These are phyloP conservation scores for Drosophila saltans DNA, from an alignment of 1,140 invertebrate species.

Conservation along the genomic window DNA sequence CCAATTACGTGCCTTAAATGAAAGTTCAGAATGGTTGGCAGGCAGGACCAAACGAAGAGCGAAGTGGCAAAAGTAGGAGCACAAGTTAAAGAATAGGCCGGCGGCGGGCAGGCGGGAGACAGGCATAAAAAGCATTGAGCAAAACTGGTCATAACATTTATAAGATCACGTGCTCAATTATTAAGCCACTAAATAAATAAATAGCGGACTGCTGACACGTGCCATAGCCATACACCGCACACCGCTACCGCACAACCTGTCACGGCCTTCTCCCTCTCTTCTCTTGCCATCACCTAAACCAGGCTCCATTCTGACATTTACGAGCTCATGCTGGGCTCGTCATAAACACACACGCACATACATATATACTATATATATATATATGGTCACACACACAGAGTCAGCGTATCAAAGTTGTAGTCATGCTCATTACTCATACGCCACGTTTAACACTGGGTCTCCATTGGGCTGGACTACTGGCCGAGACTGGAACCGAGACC, in stretches of 20 bases:
- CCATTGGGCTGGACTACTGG: background rate
- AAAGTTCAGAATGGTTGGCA: constrained; percentile 11
- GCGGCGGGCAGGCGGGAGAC: background rate
- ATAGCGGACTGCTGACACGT: constrained; percentile 70
- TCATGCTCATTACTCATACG: constrained; percentile 73
- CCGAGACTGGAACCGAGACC: background rate
- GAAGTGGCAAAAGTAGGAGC: background rate
- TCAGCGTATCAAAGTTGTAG: constrained; percentile 30
- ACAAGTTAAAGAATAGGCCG: background rate
- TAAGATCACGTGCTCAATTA: constrained; percentile 81
- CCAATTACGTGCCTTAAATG: constrained; percentile 75
- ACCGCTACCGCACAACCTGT: background rate
- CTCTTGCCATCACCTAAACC: constrained; percentile 1
- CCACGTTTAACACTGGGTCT: constrained; percentile 27
- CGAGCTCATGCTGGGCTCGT: constrained; percentile 26
- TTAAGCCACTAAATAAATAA: constrained; percentile 81
- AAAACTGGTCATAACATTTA: constrained; percentile 64
- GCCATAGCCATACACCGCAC: constrained; percentile 36
- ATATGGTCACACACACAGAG: background rate
- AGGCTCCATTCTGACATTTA: constrained; percentile 38
- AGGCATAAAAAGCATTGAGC: constrained; percentile 26
- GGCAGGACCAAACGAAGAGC: background rate
- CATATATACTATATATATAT: background rate
- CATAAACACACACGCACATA: constrained; percentile 46
- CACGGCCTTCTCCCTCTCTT: background rate